Evolutionary conservation across 2,888 invertebrate genomes (phyloP).

Genomic region (Dascillus cervinus): DNA sequence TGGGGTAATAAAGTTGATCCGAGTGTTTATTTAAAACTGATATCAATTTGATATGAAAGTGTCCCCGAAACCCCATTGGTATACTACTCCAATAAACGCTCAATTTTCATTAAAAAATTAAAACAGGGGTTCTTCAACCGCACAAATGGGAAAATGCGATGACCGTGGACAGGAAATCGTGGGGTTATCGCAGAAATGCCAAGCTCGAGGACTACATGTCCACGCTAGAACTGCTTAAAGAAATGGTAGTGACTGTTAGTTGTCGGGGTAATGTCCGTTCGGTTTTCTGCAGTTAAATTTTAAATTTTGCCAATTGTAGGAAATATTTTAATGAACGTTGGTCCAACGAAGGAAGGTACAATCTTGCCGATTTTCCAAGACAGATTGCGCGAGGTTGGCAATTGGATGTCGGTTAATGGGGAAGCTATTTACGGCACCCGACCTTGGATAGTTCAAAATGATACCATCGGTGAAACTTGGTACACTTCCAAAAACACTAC

Average conservation of each 20-base stretch:
- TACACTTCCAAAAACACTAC: constrained; percentile 27
- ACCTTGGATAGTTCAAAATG: constrained; percentile 78
- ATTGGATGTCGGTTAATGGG: constrained; percentile 71
- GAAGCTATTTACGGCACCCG: constrained; percentile 68
- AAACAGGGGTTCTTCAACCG: constrained; percentile 47
- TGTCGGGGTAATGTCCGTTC: constrained; percentile 57
- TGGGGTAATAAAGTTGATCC: too few relatives aligned
- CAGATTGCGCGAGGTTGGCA: constrained; percentile 62
- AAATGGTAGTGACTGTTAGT: constrained; percentile 64
- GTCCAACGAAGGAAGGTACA: constrained; percentile 75
- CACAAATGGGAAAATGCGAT: constrained; percentile 93
- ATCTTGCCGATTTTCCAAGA: constrained; percentile 77
- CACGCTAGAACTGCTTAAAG: constrained; percentile 54
- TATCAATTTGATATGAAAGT: too few relatives aligned
- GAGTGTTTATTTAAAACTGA: too few relatives aligned
- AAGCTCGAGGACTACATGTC: constrained; percentile 55
- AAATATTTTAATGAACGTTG: constrained; percentile 68
- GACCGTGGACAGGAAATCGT: constrained; percentile 73
- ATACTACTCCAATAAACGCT: too few relatives aligned
- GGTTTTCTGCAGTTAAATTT: constrained; percentile 1
- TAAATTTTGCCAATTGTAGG: constrained; percentile 38
- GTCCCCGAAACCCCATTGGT: too few relatives aligned
- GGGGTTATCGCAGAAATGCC: constrained; percentile 72
- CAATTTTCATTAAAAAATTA: too few relatives aligned
- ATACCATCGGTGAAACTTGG: constrained; percentile 49